A percentile compares a stretch with the other conserved stretches of the same genome.
Conservation (phyloP, 2,888 invertebrate species). For the Tyria jacobaeae region DNA sequence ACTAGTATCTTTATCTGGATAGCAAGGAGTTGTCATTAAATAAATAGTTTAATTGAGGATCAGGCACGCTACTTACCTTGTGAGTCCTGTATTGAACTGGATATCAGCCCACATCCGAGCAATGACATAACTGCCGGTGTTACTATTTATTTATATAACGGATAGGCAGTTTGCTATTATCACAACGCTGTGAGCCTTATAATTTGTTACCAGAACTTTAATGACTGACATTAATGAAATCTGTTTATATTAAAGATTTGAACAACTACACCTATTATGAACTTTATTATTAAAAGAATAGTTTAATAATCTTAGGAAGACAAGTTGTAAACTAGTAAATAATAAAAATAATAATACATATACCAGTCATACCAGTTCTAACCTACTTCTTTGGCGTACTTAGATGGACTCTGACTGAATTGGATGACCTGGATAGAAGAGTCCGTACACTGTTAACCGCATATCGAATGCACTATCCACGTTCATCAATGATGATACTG, state of each 20-base stretch:
- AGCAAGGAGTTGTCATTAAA: conserved; percentile 42
- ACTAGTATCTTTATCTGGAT: conserved; percentile 39
- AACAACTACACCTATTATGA: neutral
- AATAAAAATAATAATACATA: too few relatives aligned
- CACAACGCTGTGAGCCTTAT: neutral
- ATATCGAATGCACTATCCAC: too few relatives aligned
- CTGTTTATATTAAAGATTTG: neutral
- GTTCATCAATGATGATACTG: too few relatives aligned
- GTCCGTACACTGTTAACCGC: too few relatives aligned
- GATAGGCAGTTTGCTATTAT: conserved; percentile 18
- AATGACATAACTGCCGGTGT: conserved; percentile 40
- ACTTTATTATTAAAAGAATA: neutral
- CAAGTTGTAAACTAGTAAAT: neutral
- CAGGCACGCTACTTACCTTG: conserved; percentile 42
- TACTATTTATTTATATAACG: conserved; percentile 15
- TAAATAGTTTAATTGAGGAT: conserved; percentile 42
- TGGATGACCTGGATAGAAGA: too few relatives aligned
- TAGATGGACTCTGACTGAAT: too few relatives aligned
- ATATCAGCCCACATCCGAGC: conserved; percentile 41
- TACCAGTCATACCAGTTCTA: too few relatives aligned
- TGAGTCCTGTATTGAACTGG: conserved; percentile 31
- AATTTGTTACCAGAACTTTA: neutral
- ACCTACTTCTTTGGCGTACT: too few relatives aligned
- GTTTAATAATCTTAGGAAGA: neutral
- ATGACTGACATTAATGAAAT: neutral